Percentiles rank a stretch among this genome's conserved stretches.
These are phyloP conservation scores for Limonius californicus DNA, from an alignment of 1,140 invertebrate species.

Conservation along the genomic window DNA sequence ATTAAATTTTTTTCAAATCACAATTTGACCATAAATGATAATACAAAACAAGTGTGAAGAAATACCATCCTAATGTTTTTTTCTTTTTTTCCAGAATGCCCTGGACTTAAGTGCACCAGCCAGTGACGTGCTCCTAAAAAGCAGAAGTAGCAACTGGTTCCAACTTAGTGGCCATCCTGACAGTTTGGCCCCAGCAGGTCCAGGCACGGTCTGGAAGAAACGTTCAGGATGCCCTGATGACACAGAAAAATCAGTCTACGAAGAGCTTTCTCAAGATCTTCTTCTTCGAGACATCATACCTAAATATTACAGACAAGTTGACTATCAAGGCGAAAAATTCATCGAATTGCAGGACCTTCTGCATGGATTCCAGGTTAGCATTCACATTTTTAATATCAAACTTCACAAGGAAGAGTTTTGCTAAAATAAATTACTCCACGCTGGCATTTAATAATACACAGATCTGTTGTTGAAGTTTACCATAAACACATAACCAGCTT, in stretches of 20 bases:
- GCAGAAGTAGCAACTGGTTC: constrained; percentile 71
- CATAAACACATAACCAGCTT: too few relatives aligned
- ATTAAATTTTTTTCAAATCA: too few relatives aligned
- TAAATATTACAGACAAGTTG: constrained; percentile 80
- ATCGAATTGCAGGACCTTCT: constrained; percentile 88
- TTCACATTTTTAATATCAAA: too few relatives aligned
- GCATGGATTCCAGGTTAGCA: constrained; percentile 62
- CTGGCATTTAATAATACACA: too few relatives aligned
- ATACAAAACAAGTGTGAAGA: too few relatives aligned
- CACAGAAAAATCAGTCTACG: constrained; percentile 75
- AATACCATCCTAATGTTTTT: too few relatives aligned
- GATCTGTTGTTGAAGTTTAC: too few relatives aligned
- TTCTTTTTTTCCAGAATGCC: constrained; percentile 74
- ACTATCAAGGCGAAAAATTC: constrained; percentile 81
- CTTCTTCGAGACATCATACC: constrained; percentile 76
- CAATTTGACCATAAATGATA: too few relatives aligned
- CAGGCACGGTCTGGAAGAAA: constrained; percentile 92
- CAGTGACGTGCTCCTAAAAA: constrained; percentile 80
- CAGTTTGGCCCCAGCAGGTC: constrained; percentile 87
- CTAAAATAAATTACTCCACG: too few relatives aligned
- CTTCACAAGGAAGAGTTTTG: too few relatives aligned
- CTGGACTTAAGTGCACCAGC: constrained; percentile 89
- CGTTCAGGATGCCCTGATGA: constrained; percentile 68
- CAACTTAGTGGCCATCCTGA: constrained; percentile 92
- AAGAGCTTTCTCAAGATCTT: constrained; percentile 72